Percentiles rank a stretch among this genome's conserved stretches.
phyloP scores from a whole-genome alignment of 1,140 invertebrate species.

The Drosophila takahashii region DNA sequence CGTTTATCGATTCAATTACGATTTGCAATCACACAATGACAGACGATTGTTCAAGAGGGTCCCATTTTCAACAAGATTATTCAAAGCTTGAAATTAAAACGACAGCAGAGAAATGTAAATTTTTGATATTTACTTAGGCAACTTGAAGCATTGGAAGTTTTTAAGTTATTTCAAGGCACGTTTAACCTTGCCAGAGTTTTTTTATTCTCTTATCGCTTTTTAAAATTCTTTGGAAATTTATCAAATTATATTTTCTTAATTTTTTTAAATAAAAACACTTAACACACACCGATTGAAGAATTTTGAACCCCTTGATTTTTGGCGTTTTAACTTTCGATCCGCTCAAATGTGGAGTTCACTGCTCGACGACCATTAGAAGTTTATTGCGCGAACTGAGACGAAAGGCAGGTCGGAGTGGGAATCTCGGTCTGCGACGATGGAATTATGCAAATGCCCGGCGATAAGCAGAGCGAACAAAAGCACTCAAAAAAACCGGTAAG shows the following conservation, averaged over 20 bases:
- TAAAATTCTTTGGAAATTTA: not conserved
- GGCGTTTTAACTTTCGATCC: constrained; percentile 15
- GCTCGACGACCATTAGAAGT: constrained; percentile 56
- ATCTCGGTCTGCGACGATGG: constrained; percentile 42
- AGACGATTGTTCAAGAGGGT: constrained; percentile 9
- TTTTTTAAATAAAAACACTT: not conserved
- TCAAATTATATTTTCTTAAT: not conserved
- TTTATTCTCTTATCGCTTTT: not conserved
- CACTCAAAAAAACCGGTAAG: constrained; percentile 49
- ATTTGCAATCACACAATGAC: constrained; percentile 1
- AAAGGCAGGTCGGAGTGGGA: constrained; percentile 27
- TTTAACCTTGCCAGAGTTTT: too few relatives aligned
- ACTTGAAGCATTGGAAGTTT: too few relatives aligned
- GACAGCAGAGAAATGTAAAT: too few relatives aligned
- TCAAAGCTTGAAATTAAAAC: not conserved
- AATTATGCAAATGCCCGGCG: constrained; percentile 60
- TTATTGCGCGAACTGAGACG: constrained; percentile 53
- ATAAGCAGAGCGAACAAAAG: constrained; percentile 38
- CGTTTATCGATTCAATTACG: constrained; percentile 27
- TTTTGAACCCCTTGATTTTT: constrained; percentile 4
- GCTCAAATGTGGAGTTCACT: constrained; percentile 33
- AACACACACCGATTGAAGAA: constrained; percentile 1
- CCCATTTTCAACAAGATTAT: not conserved
- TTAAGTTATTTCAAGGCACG: too few relatives aligned
- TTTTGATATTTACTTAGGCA: too few relatives aligned